phyloP scores from a whole-genome alignment of 1,140 invertebrate genomes.

The Pollicipes pollicipes region DNA sequence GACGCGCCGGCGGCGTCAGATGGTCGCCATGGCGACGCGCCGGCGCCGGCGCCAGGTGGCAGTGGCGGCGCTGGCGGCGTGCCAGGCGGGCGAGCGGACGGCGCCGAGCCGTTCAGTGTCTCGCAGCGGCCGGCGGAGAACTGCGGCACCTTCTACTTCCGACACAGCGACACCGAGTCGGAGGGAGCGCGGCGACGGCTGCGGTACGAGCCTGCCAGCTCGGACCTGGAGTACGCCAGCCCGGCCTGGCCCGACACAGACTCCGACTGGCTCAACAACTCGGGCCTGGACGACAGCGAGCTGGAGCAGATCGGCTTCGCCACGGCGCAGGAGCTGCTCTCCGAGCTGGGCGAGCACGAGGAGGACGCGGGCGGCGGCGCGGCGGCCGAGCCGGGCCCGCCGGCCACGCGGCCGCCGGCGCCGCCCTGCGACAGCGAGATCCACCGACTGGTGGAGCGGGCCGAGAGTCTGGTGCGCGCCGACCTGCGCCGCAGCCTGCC shows the following conservation, averaged over 20 bases:
- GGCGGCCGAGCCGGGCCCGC: too few species aligned
- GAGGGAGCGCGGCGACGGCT: not conserved
- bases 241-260: not conserved
- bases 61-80: not conserved
- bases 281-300: not conserved
- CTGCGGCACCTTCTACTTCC: slow-evolving; percentile 13
- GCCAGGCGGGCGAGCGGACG: not conserved
- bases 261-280: not conserved
- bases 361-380: not conserved
- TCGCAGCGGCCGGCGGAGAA: slow-evolving; percentile 6
- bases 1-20: too few species aligned
- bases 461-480: not conserved
- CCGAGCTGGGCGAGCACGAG: not conserved
- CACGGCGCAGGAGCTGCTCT: not conserved
- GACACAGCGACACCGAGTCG: not conserved
- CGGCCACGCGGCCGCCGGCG: too few species aligned
- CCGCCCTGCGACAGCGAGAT: slow-evolving; percentile 5
- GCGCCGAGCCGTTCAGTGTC: not conserved
- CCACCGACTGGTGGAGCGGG: slow-evolving; percentile 11
- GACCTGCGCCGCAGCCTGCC: slow-evolving; percentile 1
- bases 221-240: not conserved
- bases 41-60: not conserved
- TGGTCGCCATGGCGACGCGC: not conserved
- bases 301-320: not conserved
- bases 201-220: not conserved